A percentile compares a stretch with the other conserved stretches of the same genome.
Evolutionary conservation across 2,113 vertebrate species (phyloP).

Genomic region (Bungarus multicinctus): DNA sequence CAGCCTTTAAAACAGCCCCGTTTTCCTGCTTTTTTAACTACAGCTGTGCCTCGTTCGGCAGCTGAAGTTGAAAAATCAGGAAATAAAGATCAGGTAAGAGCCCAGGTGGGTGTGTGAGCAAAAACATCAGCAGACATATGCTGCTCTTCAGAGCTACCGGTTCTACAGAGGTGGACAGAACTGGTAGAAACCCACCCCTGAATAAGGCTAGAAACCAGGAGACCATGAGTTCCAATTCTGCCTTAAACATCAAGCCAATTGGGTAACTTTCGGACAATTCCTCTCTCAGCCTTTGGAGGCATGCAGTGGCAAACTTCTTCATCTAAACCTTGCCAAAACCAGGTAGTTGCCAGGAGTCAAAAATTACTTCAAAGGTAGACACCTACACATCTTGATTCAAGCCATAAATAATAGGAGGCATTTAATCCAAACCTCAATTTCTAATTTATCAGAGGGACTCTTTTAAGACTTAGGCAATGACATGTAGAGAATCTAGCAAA

Average conservation of each 20-base stretch:
- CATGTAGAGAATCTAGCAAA: background rate
- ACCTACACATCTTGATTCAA: background rate
- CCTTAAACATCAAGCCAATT: background rate
- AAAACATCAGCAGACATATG: no score
- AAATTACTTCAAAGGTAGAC: background rate
- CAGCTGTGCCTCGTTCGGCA: no score
- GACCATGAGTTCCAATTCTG: background rate
- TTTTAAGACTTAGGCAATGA: background rate
- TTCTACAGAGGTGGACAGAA: no score
- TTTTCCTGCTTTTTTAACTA: no score
- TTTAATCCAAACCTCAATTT: background rate
- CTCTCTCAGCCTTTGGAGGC: background rate
- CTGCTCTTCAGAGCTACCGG: no score
- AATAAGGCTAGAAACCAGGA: background rate
- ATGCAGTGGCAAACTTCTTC: background rate
- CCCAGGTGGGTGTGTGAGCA: no score
- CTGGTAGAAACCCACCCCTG: no score
- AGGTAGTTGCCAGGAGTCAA: background rate
- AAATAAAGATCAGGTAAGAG: no score
- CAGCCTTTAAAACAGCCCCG: no score
- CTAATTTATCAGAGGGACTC: background rate
- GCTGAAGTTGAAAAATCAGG: no score
- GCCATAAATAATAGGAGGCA: background rate
- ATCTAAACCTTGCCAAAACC: background rate
- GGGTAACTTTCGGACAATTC: background rate